Conservation (phyloP, 2,888 invertebrate genomes). For the Melangyna quadrimaculata region DNA sequence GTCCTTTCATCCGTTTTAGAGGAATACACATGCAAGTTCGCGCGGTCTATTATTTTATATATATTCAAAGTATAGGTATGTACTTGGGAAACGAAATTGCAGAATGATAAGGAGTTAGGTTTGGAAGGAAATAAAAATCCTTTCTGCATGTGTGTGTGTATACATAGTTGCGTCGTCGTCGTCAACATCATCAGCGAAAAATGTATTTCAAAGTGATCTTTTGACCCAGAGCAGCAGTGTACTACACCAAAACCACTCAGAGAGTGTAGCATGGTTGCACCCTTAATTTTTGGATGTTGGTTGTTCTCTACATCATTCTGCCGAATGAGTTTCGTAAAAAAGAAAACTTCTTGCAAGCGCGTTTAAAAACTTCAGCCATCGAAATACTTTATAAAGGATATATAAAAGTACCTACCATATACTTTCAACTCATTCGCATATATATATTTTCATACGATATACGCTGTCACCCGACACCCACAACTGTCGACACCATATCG, state of each 20-base stretch:
- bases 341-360: conserved; percentile 33
- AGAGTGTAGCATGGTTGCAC: background rate
- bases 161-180: background rate
- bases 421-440: background rate
- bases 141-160: background rate
- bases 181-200: background rate
- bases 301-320: conserved; percentile 20
- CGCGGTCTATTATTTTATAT: conserved; percentile 36
- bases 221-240: background rate
- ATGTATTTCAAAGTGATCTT: background rate
- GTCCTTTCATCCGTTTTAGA: conserved; percentile 48
- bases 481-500: background rate
- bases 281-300: background rate
- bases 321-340: background rate
- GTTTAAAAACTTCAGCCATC: conserved; percentile 30
- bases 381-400: conserved; percentile 34
- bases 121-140: background rate
- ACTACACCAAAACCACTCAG: background rate
- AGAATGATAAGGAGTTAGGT: conserved; percentile 5
- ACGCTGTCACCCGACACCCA: conserved; percentile 20
- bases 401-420: background rate
- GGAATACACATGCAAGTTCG: conserved; percentile 36
- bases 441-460: conserved; percentile 21
- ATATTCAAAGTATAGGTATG: conserved; percentile 8
- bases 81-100: background rate